A percentile compares a stretch with the other conserved stretches of the same genome.
Conservation (phyloP, 2,888 invertebrate genomes). For the Drosophila mulleri region DNA sequence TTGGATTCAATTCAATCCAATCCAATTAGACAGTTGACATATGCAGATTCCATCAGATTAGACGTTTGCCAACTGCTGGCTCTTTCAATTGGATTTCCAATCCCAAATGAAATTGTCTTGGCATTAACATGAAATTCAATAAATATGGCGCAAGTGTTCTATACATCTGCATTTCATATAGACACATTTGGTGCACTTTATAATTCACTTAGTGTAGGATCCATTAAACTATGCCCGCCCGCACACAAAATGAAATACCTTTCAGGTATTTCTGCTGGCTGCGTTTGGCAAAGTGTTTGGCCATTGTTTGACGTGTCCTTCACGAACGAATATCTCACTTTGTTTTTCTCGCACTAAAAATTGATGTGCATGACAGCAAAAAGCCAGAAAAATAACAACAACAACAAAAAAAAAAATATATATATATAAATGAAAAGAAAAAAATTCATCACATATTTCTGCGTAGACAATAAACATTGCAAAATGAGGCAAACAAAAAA, state of each 20-base stretch:
- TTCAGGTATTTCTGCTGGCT: constrained; percentile 51
- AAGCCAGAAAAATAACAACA: constrained; percentile 27
- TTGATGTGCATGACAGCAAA: constrained; percentile 71
- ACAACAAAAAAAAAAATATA: neutral
- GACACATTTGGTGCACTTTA: neutral
- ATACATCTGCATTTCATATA: neutral
- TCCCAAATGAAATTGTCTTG: neutral
- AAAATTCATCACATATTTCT: constrained; percentile 64
- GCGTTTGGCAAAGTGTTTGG: constrained; percentile 40
- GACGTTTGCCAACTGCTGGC: neutral
- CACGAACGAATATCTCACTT: constrained; percentile 60
- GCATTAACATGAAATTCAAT: neutral
- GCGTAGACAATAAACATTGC: constrained; percentile 68
- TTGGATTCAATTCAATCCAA: neutral
- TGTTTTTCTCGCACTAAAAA: constrained; percentile 54
- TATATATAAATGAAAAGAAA: constrained; percentile 29
- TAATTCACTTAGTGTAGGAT: constrained; percentile 1
- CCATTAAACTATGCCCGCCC: constrained; percentile 42
- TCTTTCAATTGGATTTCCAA: neutral
- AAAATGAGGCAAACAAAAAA: constrained; percentile 46
- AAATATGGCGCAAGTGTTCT: neutral
- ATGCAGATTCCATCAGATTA: neutral
- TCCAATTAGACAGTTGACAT: neutral
- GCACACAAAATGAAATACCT: constrained; percentile 22
- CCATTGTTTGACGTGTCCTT: constrained; percentile 76